Conservation (phyloP, 2,888 invertebrate species). For the Pseudanteris insignis region DNA sequence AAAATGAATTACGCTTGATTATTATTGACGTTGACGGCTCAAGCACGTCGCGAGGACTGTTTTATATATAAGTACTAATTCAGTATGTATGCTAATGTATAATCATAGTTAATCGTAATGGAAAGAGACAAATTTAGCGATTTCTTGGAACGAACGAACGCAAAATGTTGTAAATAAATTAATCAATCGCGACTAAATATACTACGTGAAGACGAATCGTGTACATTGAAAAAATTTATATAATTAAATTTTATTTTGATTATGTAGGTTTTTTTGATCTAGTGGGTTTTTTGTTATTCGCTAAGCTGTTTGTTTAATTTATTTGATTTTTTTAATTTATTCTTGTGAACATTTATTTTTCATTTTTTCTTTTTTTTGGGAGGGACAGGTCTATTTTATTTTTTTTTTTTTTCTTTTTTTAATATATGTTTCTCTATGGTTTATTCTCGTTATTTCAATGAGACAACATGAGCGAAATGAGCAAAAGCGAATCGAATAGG, state of each 20-base stretch:
- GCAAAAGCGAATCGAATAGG: slow-evolving; percentile 3
- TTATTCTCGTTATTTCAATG: slow-evolving; percentile 1
- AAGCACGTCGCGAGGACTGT: slow-evolving; percentile 61
- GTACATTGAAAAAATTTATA: slow-evolving; percentile 66
- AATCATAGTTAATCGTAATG: slow-evolving; percentile 51
- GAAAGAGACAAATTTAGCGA: slow-evolving; percentile 52
- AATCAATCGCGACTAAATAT: slow-evolving; percentile 63
- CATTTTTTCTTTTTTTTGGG: slow-evolving; percentile 33
- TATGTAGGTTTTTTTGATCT: slow-evolving; percentile 64
- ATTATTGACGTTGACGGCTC: slow-evolving; percentile 45
- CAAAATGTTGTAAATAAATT: slow-evolving; percentile 59
- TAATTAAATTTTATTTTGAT: slow-evolving; percentile 67
- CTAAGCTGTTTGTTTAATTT: slow-evolving; percentile 52
- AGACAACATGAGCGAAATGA: slow-evolving; percentile 13
- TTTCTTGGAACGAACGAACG: slow-evolving; percentile 57
- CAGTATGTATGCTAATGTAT: slow-evolving; percentile 61
- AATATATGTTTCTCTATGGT: slow-evolving; percentile 3
- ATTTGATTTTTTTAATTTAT: slow-evolving; percentile 39
- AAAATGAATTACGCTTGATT: slow-evolving; percentile 58
- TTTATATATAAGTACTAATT: slow-evolving; percentile 64
- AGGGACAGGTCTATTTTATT: slow-evolving; percentile 9
- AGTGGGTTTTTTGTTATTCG: slow-evolving; percentile 67
- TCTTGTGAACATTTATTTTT: slow-evolving; percentile 31
- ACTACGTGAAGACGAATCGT: slow-evolving; percentile 58
- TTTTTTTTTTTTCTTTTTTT: slow-evolving; percentile 4